Base-by-base conservation (phyloP, 2,888 invertebrate species). In the Caradrina kadenii region DNA sequence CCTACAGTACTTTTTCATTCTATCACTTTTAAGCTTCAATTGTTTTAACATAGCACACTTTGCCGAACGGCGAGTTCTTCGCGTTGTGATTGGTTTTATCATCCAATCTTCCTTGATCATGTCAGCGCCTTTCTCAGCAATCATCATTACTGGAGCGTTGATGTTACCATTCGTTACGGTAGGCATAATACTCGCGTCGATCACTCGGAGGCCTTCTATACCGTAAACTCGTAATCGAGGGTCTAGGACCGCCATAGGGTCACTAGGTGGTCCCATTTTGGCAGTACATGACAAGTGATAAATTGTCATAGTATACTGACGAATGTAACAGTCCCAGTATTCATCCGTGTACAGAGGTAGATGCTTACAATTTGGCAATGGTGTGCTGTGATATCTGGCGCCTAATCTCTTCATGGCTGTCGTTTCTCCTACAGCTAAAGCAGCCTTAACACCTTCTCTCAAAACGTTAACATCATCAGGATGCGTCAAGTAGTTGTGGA, bases 401-500 rank as follows among this genome's bases (percentile, higher is more conserved):
- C 98, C 98, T 82, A 98, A 98, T 64, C 97, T 94, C 86, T 97
- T 97, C 97, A 98, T 96, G 0, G 98, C 97, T 80, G 97, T 95
- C 0, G 98, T 98, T 89, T 98, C 97, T 0, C 97, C 98, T 21
- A 98, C 96, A 0, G 98, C 98, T 2, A 99, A 90, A 0, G 98
- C 98, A 0, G 98, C 97, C 90, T 99, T 99, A 0, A 98, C 98
- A 17, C 98, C 98, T 92, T 98, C 98, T 26, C 98, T 96, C 63
- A 99, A 91, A 0, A 98, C 98, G 39, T 97, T 96, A 0, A 98
- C 97, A 85, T 99, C 99, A 73, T 98, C 97, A 0, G 97, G 98
- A 90, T 98, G 97, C 0, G 98, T 98, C 73, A 99, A 95, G 89
- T 99, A 99, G 91, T 99, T 99, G 87, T 99, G 99, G 85, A 98